phyloP scores from a whole-genome alignment of 1,140 invertebrate genomes.

The Nasonia longicornis region DNA sequence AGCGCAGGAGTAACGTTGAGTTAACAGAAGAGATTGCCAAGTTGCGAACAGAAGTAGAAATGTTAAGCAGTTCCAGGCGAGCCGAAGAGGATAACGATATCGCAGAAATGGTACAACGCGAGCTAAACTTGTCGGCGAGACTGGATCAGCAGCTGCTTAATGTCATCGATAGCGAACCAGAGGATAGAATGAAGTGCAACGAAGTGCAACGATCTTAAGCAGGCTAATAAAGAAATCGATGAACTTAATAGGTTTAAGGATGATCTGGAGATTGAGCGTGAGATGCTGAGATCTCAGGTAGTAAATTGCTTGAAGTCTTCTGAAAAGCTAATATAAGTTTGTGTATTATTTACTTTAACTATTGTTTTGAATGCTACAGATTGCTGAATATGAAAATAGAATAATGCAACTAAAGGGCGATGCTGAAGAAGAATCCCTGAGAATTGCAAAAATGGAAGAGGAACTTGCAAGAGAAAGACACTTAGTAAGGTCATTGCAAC shows the following conservation, averaged over 20 bases:
- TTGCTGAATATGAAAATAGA: slow-evolving; percentile 61
- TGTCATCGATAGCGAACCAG: slow-evolving; percentile 68
- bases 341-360: neutral
- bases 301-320: neutral
- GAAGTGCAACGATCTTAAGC: slow-evolving; percentile 52
- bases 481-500: slow-evolving; percentile 54
- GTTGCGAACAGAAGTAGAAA: slow-evolving; percentile 37
- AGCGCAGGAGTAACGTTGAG: slow-evolving; percentile 59
- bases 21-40: slow-evolving; percentile 54
- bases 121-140: slow-evolving; percentile 72
- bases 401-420: slow-evolving; percentile 62
- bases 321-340: neutral
- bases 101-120: slow-evolving; percentile 73
- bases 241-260: slow-evolving; percentile 65
- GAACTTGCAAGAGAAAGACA: slow-evolving; percentile 60
- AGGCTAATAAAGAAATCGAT: slow-evolving; percentile 64
- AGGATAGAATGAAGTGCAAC: slow-evolving; percentile 38
- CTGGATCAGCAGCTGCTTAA: slow-evolving; percentile 72
- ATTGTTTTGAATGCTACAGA: slow-evolving; percentile 11
- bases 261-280: slow-evolving; percentile 61
- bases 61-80: slow-evolving; percentile 25
- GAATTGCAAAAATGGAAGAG: slow-evolving; percentile 55
- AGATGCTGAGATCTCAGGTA: slow-evolving; percentile 61
- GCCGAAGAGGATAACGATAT: slow-evolving; percentile 64
- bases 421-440: slow-evolving; percentile 57